phyloP scores from a whole-genome alignment of 2,888 invertebrate genomes.

The Tetropium fuscum region DNA sequence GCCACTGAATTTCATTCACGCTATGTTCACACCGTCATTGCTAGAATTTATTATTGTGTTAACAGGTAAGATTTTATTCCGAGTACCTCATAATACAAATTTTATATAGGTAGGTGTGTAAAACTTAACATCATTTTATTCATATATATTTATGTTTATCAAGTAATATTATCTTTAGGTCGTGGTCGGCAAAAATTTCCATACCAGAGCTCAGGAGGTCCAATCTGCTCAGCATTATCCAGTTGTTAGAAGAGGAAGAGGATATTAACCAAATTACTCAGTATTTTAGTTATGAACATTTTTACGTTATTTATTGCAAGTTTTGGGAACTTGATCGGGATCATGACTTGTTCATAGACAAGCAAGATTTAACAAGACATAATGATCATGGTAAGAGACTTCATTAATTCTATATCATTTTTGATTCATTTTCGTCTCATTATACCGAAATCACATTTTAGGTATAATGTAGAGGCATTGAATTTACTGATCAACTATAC shows the following conservation, averaged over 20 bases:
- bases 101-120: too few species aligned
- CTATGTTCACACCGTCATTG: conserved; percentile 98
- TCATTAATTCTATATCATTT: neutral
- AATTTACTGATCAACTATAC: too few species aligned
- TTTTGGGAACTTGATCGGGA: conserved; percentile 99
- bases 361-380: conserved; percentile 92
- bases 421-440: too few species aligned
- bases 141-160: too few species aligned
- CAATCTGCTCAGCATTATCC: conserved; percentile 86
- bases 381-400: conserved; percentile 88
- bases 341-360: conserved; percentile 96
- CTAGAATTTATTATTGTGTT: conserved; percentile 96
- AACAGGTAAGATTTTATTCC: conserved; percentile 49
- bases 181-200: conserved; percentile 95
- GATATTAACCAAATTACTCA: conserved; percentile 96
- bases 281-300: conserved; percentile 98
- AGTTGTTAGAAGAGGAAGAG: conserved; percentile 92
- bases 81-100: too few species aligned
- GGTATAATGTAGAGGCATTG: too few species aligned
- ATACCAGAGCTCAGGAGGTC: conserved; percentile 91
- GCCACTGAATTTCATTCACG: conserved; percentile 99
- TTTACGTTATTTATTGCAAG: conserved; percentile 99
- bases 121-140: too few species aligned
- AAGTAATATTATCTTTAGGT: too few species aligned
- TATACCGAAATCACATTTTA: too few species aligned